These are phyloP conservation scores for Telmatochromis bifrenatus DNA, from an alignment of 2,113 vertebrate genomes.

Conservation along the genomic window DNA sequence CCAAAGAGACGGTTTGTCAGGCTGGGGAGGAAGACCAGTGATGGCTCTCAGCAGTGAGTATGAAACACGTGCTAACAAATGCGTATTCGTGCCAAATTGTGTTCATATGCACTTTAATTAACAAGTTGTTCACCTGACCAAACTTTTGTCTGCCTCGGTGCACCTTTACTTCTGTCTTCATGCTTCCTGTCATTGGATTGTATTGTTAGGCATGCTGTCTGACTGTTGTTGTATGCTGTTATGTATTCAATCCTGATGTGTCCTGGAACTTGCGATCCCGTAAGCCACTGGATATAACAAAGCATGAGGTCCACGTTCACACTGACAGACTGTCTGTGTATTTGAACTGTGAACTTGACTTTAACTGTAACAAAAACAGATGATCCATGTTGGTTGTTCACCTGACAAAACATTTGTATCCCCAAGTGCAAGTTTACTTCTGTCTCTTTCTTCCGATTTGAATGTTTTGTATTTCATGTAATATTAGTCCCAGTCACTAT, in stretches of 20 bases:
- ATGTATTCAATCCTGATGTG: not conserved
- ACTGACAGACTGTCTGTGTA: not conserved
- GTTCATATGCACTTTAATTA: not conserved
- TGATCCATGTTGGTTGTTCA: not conserved
- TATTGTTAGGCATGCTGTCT: not conserved
- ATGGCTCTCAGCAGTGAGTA: constrained; percentile 72
- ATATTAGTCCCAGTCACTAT: not conserved
- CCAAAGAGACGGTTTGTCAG: constrained; percentile 58
- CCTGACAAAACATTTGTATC: not conserved
- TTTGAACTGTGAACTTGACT: not conserved
- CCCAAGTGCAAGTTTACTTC: not conserved
- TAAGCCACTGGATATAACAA: not conserved
- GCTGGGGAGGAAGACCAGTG: constrained; percentile 64
- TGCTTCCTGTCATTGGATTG: not conserved
- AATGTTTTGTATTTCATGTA: not conserved
- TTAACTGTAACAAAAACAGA: not conserved
- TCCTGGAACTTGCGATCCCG: not conserved
- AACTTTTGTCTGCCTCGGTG: not conserved
- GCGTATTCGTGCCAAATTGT: not conserved
- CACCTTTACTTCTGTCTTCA: not conserved
- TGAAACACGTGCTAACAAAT: not conserved
- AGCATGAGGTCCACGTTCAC: not conserved
- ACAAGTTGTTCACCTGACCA: not conserved
- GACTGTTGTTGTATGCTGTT: not conserved
- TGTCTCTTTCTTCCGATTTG: not conserved